These are phyloP conservation scores for Varecia variegata DNA, from an alignment of 2,797 vertebrate species.

Conservation along the genomic window DNA sequence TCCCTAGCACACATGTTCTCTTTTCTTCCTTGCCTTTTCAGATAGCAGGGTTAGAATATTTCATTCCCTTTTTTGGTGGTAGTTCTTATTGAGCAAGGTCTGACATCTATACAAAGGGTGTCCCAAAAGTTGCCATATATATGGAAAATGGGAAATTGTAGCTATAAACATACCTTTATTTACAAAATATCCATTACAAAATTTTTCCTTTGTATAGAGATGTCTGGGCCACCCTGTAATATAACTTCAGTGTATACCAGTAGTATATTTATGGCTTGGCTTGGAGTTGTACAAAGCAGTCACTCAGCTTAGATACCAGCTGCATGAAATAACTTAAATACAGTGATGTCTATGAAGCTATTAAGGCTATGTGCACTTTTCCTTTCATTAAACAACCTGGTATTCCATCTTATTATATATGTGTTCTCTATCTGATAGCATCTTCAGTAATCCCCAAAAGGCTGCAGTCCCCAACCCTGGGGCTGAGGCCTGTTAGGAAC, in stretches of 20 bases:
- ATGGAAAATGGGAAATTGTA: too few relatives aligned
- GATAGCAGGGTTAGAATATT: not conserved
- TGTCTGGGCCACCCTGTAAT: too few relatives aligned
- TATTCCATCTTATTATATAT: not conserved
- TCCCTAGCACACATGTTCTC: not conserved
- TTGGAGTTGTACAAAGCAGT: not conserved
- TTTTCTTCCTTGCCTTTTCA: slow-evolving; percentile 25
- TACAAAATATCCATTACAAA: too few relatives aligned
- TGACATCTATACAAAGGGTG: not conserved
- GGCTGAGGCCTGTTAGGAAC: too few relatives aligned
- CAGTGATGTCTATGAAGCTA: not conserved
- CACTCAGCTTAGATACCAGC: not conserved
- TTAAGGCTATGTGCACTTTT: not conserved
- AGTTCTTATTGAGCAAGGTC: not conserved
- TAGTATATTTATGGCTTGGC: not conserved
- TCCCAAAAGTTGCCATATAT: too few relatives aligned
- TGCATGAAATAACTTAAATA: not conserved
- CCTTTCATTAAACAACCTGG: not conserved
- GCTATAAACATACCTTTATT: too few relatives aligned
- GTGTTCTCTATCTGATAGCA: not conserved
- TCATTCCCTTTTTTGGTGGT: not conserved
- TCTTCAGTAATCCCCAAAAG: slow-evolving; percentile 3
- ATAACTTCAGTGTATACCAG: not conserved
- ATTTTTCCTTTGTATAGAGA: not conserved
- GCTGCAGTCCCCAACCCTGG: too few relatives aligned